These are phyloP conservation scores for Toxotes jaculatrix DNA, from an alignment of 2,113 vertebrate species.

Conservation along the genomic window DNA sequence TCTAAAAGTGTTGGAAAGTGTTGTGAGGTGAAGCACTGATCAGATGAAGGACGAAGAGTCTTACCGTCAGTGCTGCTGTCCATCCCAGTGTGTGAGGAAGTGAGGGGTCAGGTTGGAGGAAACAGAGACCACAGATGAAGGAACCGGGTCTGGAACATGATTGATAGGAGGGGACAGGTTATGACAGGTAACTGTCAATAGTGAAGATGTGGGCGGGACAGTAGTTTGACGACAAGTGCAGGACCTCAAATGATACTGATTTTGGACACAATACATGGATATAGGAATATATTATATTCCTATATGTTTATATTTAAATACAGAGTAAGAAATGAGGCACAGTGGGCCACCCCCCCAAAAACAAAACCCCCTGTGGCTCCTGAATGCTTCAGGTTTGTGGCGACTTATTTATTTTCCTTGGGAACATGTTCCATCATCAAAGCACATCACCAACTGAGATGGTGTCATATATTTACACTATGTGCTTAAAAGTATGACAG, in stretches of 20 bases:
- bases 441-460: too few species aligned
- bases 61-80: slow-evolving; percentile 75
- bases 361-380: too few species aligned
- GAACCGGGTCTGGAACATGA: slow-evolving; percentile 53
- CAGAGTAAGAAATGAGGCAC: too few species aligned
- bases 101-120: slow-evolving; percentile 54
- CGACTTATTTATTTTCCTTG: too few species aligned
- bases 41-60: neutral
- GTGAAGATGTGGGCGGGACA: slow-evolving; percentile 48
- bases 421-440: too few species aligned
- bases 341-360: too few species aligned
- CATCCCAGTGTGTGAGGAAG: slow-evolving; percentile 51
- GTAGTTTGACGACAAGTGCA: neutral
- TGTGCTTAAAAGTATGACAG: too few species aligned
- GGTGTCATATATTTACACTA: too few species aligned
- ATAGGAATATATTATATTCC: neutral
- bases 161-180: slow-evolving; percentile 30
- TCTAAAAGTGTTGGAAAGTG: too few species aligned
- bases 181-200: slow-evolving; percentile 72
- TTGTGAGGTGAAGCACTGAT: neutral
- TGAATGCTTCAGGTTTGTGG: too few species aligned
- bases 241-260: too few species aligned
- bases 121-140: slow-evolving; percentile 31
- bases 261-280: neutral
- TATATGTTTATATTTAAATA: too few species aligned